Conservation (phyloP, 1,140 invertebrate species). For the Bombus sylvicola region DNA sequence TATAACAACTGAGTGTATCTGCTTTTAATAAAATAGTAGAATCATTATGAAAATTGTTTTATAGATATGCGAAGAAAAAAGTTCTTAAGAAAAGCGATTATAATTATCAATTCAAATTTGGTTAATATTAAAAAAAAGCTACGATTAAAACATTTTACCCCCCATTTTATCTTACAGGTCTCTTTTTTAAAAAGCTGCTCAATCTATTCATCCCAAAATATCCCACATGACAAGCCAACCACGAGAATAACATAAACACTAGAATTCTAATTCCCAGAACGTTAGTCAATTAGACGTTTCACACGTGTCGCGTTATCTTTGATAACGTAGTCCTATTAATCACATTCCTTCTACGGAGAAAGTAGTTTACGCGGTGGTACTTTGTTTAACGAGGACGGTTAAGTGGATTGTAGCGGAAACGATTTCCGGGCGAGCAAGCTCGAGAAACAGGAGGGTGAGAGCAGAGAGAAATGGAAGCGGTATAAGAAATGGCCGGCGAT, state of each 20-base stretch:
- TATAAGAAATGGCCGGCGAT: conserved; percentile 27
- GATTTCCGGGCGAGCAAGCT: conserved; percentile 3
- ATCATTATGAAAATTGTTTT: background rate
- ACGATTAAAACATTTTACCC: no score
- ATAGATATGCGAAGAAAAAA: background rate
- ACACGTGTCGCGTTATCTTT: background rate
- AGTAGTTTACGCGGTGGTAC: background rate
- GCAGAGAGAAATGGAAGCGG: no score
- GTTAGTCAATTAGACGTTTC: background rate
- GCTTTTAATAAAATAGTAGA: background rate
- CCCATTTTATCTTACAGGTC: no score
- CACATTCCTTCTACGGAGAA: background rate
- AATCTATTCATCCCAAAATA: no score
- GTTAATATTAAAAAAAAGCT: background rate
- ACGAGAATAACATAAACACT: no score
- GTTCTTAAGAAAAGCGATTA: background rate
- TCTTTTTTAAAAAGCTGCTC: background rate
- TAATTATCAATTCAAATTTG: background rate
- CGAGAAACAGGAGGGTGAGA: background rate
- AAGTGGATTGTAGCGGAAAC: conserved; percentile 27
- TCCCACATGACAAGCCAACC: no score
- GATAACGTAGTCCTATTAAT: background rate
- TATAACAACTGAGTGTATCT: background rate
- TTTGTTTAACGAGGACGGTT: conserved; percentile 1
- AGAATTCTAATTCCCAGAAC: background rate